phyloP scores from a whole-genome alignment of 2,797 vertebrate genomes.

The Spheniscus humboldti region DNA sequence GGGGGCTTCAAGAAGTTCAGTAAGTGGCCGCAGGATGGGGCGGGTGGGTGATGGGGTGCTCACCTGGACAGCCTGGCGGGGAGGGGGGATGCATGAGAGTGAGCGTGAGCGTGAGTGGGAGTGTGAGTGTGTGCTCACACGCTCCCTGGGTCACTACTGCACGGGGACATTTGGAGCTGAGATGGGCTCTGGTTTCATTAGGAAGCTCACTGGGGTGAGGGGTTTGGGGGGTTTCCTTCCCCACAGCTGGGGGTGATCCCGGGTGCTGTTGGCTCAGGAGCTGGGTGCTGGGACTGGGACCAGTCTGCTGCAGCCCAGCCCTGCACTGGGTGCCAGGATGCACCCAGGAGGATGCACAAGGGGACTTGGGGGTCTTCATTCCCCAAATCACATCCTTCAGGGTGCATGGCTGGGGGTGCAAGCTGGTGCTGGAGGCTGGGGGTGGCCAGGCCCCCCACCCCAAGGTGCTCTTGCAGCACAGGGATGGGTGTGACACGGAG shows the following conservation, averaged over 20 bases:
- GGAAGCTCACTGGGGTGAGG: neutral
- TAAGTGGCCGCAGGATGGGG: conserved; percentile 7
- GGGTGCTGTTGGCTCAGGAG: neutral
- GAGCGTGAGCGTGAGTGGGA: neutral
- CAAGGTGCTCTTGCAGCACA: neutral
- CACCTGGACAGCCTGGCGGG: neutral
- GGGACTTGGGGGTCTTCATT: neutral
- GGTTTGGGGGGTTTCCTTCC: neutral
- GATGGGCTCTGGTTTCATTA: neutral
- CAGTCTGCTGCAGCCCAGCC: neutral
- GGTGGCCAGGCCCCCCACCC: neutral
- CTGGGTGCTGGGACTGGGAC: neutral
- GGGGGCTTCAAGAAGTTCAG: conserved; percentile 72
- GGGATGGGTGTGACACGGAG: rapidly evolving
- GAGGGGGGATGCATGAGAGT: neutral
- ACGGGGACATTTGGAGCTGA: neutral
- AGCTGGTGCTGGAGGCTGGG: neutral
- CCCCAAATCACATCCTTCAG: neutral
- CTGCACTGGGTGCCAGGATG: neutral
- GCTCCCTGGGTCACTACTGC: rapidly evolving
- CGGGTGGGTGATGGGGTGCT: neutral
- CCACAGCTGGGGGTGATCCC: neutral
- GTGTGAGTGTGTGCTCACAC: neutral
- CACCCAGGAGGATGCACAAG: neutral
- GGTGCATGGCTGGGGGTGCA: rapidly evolving